A percentile compares a stretch with the other conserved stretches of the same genome.
phyloP scores from a whole-genome alignment of 1,140 invertebrate genomes.

The Tetramorium parvispinum region DNA sequence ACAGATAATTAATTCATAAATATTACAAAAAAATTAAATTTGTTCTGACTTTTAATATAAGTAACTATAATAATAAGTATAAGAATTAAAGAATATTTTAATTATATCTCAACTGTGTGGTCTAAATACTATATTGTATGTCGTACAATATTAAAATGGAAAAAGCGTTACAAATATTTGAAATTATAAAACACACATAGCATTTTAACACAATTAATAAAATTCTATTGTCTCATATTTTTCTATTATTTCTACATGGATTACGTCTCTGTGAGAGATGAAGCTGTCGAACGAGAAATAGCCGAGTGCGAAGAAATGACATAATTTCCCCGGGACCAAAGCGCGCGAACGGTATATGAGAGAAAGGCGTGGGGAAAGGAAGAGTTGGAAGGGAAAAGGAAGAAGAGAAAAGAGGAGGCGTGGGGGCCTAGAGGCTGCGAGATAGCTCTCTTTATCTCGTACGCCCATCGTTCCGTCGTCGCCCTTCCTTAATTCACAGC shows the following conservation, averaged over 20 bases:
- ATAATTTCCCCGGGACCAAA: slow-evolving; percentile 16
- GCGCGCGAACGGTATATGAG: slow-evolving; percentile 7
- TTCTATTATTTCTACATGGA: not conserved
- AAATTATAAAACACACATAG: not conserved
- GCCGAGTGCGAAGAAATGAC: slow-evolving; percentile 30
- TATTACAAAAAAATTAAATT: not conserved
- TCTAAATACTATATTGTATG: not conserved
- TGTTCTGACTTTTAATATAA: not conserved
- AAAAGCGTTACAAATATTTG: not conserved
- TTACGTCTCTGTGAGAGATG: not conserved
- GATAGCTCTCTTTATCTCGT: slow-evolving; percentile 76
- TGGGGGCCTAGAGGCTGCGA: not conserved
- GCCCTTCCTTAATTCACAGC: slow-evolving; percentile 84
- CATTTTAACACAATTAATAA: not conserved
- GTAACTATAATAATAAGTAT: not conserved
- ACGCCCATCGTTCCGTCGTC: slow-evolving; percentile 79
- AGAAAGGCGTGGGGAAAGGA: not conserved
- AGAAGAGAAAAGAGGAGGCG: not conserved
- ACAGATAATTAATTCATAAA: not conserved
- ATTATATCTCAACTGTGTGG: too few relatives aligned
- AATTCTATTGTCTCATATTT: not conserved
- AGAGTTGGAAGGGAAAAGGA: not conserved
- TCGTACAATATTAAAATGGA: not conserved
- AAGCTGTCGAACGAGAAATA: slow-evolving; percentile 7
- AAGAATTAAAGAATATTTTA: not conserved